Percentiles rank a stretch among this genome's conserved stretches.
Conservation (phyloP, 2,888 invertebrate genomes). For the Coleophora flavipennella region DNA sequence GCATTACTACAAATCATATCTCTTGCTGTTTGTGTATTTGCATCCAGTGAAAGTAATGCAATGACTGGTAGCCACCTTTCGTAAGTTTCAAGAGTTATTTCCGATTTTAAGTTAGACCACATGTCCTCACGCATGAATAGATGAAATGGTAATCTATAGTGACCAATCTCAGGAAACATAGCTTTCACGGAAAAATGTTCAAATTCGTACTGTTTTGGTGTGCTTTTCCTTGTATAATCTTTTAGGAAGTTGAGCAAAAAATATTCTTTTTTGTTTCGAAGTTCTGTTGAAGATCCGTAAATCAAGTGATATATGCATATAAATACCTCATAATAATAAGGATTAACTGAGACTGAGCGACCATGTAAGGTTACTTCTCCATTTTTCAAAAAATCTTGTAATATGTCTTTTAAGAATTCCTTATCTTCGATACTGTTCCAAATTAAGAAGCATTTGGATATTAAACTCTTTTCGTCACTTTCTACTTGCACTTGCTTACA, state of each 20-base stretch:
- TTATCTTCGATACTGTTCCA: constrained; percentile 58
- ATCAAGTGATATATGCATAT: constrained; percentile 54
- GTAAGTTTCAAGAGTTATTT: constrained; percentile 65
- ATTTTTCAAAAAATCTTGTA: constrained; percentile 62
- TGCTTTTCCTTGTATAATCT: constrained; percentile 51
- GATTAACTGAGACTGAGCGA: constrained; percentile 53
- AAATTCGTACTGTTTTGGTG: constrained; percentile 63
- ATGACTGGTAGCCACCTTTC: constrained; percentile 61
- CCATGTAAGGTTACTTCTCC: constrained; percentile 62
- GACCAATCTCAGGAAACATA: constrained; percentile 65
- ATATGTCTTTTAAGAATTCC: constrained; percentile 48
- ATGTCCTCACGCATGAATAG: constrained; percentile 62
- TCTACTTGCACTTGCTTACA: constrained; percentile 37
- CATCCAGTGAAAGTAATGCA: constrained; percentile 48
- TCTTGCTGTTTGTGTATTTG: constrained; percentile 55
- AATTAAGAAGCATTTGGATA: constrained; percentile 41
- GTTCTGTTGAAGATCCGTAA: constrained; percentile 35
- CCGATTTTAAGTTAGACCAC: constrained; percentile 66
- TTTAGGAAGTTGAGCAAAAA: constrained; percentile 57
- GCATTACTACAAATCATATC: constrained; percentile 71
- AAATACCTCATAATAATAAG: constrained; percentile 64
- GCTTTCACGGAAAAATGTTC: constrained; percentile 65
- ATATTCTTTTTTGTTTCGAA: constrained; percentile 49
- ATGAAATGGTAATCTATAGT: constrained; percentile 62
- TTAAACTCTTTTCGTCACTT: constrained; percentile 36